These are phyloP conservation scores for Tauraco hartlaubi DNA, from an alignment of 2,797 vertebrate species.

Conservation along the genomic window DNA sequence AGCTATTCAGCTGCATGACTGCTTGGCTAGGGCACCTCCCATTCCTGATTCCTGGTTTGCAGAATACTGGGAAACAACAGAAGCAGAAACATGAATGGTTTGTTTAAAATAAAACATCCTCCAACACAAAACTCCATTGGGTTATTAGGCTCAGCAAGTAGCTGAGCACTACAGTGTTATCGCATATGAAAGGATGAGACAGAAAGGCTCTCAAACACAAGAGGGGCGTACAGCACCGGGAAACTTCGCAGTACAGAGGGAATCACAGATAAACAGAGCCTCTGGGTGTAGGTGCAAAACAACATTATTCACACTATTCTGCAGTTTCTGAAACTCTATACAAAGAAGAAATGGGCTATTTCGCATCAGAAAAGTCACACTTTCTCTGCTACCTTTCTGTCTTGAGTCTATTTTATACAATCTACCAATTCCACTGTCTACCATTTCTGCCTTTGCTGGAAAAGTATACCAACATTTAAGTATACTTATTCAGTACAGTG, in stretches of 20 bases:
- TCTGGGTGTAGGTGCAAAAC: not conserved
- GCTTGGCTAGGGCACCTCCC: not conserved
- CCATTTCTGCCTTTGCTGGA: not conserved
- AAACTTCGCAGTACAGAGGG: not conserved
- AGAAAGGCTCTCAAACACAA: not conserved
- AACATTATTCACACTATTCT: not conserved
- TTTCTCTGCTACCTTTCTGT: not conserved
- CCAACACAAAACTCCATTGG: not conserved
- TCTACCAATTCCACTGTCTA: not conserved
- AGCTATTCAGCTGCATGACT: not conserved
- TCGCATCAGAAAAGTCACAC: not conserved
- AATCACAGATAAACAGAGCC: not conserved
- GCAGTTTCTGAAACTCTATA: not conserved
- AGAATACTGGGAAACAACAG: conserved; percentile 66
- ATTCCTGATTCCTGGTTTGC: conserved; percentile 29
- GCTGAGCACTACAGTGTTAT: not conserved
- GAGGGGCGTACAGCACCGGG: not conserved
- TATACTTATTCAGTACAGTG: not conserved
- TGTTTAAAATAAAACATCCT: conserved; percentile 68
- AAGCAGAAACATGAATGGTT: conserved; percentile 36
- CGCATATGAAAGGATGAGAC: not conserved
- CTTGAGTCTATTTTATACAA: not conserved
- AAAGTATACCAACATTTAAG: not conserved
- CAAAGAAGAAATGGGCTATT: not conserved
- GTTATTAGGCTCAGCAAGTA: not conserved